A percentile compares a stretch with the other conserved stretches of the same genome.
These are phyloP conservation scores for Bovichtus diacanthus DNA, from an alignment of 2,797 vertebrate genomes.

Conservation along the genomic window DNA sequence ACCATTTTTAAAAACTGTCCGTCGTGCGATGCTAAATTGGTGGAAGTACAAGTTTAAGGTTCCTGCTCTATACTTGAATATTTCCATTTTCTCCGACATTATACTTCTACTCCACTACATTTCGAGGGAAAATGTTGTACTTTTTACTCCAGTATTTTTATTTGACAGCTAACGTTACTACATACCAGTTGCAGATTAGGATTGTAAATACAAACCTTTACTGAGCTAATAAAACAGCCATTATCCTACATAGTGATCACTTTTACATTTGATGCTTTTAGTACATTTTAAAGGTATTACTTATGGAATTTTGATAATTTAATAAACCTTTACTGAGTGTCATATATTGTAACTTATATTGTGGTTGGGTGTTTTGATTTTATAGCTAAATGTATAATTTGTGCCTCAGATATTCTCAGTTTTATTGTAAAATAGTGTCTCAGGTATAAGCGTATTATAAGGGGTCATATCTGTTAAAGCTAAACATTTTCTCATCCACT, in stretches of 20 bases:
- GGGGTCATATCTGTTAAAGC: neutral
- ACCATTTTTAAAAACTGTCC: no score
- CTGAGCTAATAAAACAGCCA: neutral
- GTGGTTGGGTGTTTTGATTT: neutral
- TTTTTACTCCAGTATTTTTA: no score
- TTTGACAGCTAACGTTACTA: neutral
- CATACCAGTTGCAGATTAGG: neutral
- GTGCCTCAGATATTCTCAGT: neutral
- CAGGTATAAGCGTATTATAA: neutral
- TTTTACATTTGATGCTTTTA: neutral
- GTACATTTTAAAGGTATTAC: neutral
- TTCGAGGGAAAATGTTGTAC: no score
- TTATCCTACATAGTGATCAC: neutral
- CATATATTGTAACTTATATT: neutral
- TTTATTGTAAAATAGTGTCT: neutral
- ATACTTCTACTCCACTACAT: no score
- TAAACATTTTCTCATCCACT: neutral
- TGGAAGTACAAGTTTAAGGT: neutral
- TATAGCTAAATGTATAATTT: neutral
- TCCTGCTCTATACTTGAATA: no score
- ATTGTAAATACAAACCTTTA: neutral
- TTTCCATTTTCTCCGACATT: no score
- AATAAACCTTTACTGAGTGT: no score
- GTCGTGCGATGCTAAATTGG: neutral
- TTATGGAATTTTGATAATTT: neutral